Conservation (phyloP, 2,113 vertebrate species). For the Nerophis ophidion region DNA sequence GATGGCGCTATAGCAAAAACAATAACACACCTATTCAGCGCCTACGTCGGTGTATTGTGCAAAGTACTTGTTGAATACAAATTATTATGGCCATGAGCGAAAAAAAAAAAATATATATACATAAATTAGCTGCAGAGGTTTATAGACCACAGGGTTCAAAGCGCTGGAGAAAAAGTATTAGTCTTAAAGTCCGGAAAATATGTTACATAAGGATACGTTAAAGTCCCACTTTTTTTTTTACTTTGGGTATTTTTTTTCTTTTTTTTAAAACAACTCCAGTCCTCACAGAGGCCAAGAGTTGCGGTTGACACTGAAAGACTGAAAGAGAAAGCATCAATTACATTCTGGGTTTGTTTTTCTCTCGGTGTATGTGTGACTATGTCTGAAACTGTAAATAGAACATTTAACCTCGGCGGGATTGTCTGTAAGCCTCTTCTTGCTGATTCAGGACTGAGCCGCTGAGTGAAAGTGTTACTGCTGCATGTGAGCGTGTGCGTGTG, state of each 20-base stretch:
- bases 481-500: neutral
- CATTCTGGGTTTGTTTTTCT: slow-evolving; percentile 18
- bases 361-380: slow-evolving; percentile 14
- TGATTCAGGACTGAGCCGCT: slow-evolving; percentile 48
- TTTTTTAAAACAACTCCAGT: slow-evolving; percentile 22
- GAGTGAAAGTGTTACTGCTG: slow-evolving; percentile 36
- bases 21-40: too few relatives aligned
- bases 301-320: slow-evolving; percentile 42
- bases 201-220: too few relatives aligned
- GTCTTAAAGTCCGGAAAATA: too few relatives aligned
- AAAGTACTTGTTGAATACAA: too few relatives aligned
- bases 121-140: too few relatives aligned
- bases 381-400: slow-evolving; percentile 47
- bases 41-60: too few relatives aligned
- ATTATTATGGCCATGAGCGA: too few relatives aligned
- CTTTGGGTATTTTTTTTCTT: neutral
- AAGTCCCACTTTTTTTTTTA: neutral
- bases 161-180: too few relatives aligned
- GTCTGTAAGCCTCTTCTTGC: slow-evolving; percentile 42
- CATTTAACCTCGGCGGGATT: slow-evolving; percentile 47
- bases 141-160: too few relatives aligned
- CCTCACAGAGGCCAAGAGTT: slow-evolving; percentile 38
- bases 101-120: too few relatives aligned
- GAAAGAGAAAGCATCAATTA: slow-evolving; percentile 8
- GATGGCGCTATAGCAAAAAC: too few relatives aligned